These are phyloP conservation scores for Centropus bengalensis DNA, from an alignment of 2,113 vertebrate species.

Conservation along the genomic window DNA sequence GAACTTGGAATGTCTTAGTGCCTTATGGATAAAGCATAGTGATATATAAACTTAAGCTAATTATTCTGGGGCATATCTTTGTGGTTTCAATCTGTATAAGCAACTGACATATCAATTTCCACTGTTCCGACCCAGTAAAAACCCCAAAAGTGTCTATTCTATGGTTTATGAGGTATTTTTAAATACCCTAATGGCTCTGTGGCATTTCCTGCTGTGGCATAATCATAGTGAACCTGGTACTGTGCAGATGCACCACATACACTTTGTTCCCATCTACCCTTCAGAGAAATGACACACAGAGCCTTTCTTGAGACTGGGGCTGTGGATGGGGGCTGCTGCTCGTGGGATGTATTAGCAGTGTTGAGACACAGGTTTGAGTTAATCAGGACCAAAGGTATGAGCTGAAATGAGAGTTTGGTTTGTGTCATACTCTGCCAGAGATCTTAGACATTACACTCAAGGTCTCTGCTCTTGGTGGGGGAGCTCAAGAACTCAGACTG, in stretches of 20 bases:
- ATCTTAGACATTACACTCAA: neutral
- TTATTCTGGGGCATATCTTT: neutral
- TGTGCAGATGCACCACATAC: neutral
- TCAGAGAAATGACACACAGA: neutral
- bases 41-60: neutral
- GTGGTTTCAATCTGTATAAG: neutral
- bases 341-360: neutral
- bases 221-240: neutral
- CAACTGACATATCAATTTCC: neutral
- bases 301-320: neutral
- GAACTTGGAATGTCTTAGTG: neutral
- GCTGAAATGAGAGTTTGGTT: neutral
- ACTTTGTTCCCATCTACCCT: neutral
- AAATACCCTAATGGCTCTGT: neutral
- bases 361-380: neutral
- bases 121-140: neutral
- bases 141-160: neutral
- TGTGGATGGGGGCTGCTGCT: neutral
- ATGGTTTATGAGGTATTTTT: conserved; percentile 10
- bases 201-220: neutral
- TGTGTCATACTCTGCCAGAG: neutral
- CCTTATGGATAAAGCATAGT: neutral
- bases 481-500: neutral
- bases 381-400: neutral
- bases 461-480: neutral